phyloP scores from a whole-genome alignment of 2,113 vertebrate genomes.

The Microcebus ravelobensis region DNA sequence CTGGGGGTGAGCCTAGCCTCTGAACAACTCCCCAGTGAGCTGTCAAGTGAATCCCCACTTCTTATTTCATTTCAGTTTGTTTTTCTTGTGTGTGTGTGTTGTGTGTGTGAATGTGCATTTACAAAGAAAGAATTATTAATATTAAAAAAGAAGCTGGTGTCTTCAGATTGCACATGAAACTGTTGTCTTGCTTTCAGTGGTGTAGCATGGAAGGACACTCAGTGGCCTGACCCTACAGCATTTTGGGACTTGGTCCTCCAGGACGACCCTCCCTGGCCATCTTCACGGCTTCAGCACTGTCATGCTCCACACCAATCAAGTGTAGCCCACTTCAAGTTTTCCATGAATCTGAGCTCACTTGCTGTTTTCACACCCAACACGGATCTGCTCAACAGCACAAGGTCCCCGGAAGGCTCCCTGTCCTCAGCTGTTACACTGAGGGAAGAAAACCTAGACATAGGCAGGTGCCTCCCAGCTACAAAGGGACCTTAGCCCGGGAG shows the following conservation, averaged over 20 bases:
- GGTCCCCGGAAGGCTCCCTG: neutral
- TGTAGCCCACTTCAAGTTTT: neutral
- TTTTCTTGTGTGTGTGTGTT: neutral
- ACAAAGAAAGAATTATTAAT: too few relatives aligned
- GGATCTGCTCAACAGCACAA: neutral
- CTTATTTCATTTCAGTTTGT: neutral
- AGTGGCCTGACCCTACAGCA: neutral
- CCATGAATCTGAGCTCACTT: neutral
- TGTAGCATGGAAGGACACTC: neutral
- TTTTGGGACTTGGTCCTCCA: neutral
- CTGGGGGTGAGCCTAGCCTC: neutral
- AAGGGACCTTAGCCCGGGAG: neutral
- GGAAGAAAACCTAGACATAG: neutral
- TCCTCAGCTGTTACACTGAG: neutral
- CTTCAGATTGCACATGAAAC: neutral
- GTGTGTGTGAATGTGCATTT: neutral
- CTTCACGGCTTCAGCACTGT: neutral
- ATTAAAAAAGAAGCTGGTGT: too few relatives aligned
- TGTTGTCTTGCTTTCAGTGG: neutral
- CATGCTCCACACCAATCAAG: neutral
- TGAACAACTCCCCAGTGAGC: accelerated
- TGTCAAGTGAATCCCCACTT: neutral
- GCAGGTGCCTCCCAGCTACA: neutral
- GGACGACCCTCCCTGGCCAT: neutral
- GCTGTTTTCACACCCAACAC: neutral